Evolutionary conservation across 2,888 invertebrate species (phyloP).

Genomic region (Synergus umbraculus): DNA sequence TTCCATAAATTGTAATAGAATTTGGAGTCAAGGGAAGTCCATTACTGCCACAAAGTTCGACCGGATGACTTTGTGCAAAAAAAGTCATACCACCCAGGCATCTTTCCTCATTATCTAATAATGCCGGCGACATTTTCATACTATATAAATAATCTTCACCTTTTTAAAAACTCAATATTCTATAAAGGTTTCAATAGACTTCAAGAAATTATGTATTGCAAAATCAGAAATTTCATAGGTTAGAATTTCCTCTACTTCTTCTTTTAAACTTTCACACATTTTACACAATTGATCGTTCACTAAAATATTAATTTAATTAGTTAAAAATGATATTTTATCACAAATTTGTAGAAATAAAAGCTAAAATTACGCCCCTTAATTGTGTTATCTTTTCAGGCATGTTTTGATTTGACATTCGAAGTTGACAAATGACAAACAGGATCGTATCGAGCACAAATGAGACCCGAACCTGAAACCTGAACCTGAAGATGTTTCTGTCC

Average conservation of each 20-base stretch:
- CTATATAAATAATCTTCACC: not conserved
- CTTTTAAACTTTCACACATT: not conserved
- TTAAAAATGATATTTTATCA: not conserved
- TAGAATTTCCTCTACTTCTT: not conserved
- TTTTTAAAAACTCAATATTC: not conserved
- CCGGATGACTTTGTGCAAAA: conserved; percentile 93
- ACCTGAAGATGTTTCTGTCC: no score
- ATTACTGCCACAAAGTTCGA: conserved; percentile 95
- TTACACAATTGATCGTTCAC: not conserved
- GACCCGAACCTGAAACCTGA: no score
- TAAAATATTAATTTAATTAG: not conserved
- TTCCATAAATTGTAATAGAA: conserved; percentile 95
- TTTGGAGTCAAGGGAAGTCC: conserved; percentile 97
- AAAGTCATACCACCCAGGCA: conserved; percentile 93
- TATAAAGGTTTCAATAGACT: not conserved
- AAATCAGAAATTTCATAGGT: not conserved
- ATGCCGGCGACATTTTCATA: conserved; percentile 71
- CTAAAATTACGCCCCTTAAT: not conserved
- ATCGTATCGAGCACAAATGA: not conserved
- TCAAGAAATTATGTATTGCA: not conserved
- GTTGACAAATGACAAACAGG: not conserved
- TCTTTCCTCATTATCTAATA: conserved; percentile 78
- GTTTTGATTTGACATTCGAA: not conserved
- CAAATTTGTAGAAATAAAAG: not conserved
- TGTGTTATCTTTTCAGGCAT: not conserved